phyloP scores from a whole-genome alignment of 2,113 vertebrate genomes.

The Cisticola juncidis region DNA sequence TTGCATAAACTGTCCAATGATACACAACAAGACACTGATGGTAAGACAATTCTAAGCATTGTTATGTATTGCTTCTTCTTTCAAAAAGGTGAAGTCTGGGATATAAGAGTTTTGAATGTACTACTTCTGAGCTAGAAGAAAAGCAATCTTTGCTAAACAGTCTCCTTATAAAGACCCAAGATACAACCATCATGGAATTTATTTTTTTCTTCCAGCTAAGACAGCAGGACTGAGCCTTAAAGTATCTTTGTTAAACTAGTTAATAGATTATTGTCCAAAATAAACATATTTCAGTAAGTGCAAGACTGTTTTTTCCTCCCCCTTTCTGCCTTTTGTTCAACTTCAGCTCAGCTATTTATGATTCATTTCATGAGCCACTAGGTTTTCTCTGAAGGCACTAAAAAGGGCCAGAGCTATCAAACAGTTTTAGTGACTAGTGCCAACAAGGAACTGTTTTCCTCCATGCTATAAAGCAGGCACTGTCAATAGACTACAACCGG shows the following conservation, averaged over 20 bases:
- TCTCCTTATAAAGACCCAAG: neutral
- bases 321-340: conserved; percentile 34
- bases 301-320: conserved; percentile 17
- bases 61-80: neutral
- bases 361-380: conserved; percentile 69
- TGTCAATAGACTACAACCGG: conserved; percentile 76
- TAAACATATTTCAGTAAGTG: conserved; percentile 65
- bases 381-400: conserved; percentile 70
- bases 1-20: neutral
- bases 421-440: conserved; percentile 68
- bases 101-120: neutral
- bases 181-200: neutral
- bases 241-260: conserved; percentile 38
- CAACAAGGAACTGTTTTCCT: conserved; percentile 67
- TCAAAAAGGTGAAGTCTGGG: neutral
- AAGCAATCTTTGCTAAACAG: neutral
- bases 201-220: neutral
- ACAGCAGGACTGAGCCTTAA: neutral
- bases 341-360: conserved; percentile 73
- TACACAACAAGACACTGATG: neutral
- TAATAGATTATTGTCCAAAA: conserved; percentile 64
- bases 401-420: conserved; percentile 59
- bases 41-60: neutral
- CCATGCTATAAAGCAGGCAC: conserved; percentile 70
- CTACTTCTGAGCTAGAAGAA: neutral